phyloP scores from a whole-genome alignment of 2,888 invertebrate genomes.

The Apamea monoglypha region DNA sequence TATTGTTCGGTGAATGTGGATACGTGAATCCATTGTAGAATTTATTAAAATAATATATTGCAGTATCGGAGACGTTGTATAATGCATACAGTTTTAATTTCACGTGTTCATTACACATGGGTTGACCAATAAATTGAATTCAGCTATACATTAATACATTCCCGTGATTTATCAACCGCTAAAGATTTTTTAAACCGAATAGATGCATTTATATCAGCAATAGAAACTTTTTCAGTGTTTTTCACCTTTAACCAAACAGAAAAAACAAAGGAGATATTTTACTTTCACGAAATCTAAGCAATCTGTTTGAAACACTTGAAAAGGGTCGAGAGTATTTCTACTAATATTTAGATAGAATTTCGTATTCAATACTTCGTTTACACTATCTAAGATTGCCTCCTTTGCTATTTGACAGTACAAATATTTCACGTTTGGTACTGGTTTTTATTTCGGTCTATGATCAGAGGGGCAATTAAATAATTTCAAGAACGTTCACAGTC shows the following conservation, averaged over 20 bases:
- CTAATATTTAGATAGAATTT: conserved; percentile 50
- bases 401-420: conserved; percentile 6
- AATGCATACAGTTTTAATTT: conserved; percentile 24
- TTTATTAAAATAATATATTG: conserved; percentile 33
- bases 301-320: conserved; percentile 49
- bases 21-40: conserved; percentile 15
- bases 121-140: conserved; percentile 38
- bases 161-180: not conserved
- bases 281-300: conserved; percentile 36
- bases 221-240: conserved; percentile 22
- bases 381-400: conserved; percentile 2
- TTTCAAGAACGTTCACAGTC: too few species aligned
- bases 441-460: not conserved
- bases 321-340: conserved; percentile 44
- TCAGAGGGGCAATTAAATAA: not conserved
- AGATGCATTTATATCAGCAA: not conserved
- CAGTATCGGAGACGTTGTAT: conserved; percentile 9
- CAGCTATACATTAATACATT: conserved; percentile 20
- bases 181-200: conserved; percentile 1
- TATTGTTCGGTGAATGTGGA: conserved; percentile 8
- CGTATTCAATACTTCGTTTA: conserved; percentile 28
- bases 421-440: conserved; percentile 10
- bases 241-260: conserved; percentile 1
- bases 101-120: conserved; percentile 40
- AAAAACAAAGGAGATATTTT: conserved; percentile 41